Evolutionary conservation across 2,888 invertebrate species (phyloP), one percentile per base, ranked within the genome.

Genomic region (Drosophila meridiana): DNA sequence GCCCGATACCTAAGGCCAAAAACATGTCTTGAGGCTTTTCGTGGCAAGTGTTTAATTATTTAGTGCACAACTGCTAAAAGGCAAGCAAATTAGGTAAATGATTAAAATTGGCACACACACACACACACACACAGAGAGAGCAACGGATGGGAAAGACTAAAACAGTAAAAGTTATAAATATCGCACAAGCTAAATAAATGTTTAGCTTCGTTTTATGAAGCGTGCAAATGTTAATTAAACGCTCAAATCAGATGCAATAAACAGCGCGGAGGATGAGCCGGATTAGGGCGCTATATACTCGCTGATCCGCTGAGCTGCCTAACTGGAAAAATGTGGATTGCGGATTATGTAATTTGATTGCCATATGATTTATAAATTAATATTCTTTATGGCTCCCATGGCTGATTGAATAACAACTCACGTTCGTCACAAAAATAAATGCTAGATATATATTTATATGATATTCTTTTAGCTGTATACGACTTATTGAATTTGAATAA

Each of bases 61-160:
- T 85, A 85, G 86, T 86, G 73, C 69, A 47, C 30, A 62, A 52
- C 43, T 76, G 86, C 73, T 85, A 80, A 80, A 55, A 62, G 63
- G 48, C 32, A 52, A 61, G 55, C 69, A 64, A 85, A 78, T 75
- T 36, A 20, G 34, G 50, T 47, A 53, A 78, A 62, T 52, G 55
- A 48, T 63, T 58, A 61, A 72, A 65, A 62, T 71, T 66, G 66
- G 72, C 66, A 62, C 48, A 48, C 58, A 56, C 30, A 14, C 20
- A 20, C 20, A 20, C 20, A 48, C 58, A 56, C 30, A 14, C 20
- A 20, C 20, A 20, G n/a, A n/a, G n/a, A n/a, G 38, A 26, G 34
- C 9, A 43, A 13, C 60, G 13, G 30, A 58, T 47, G 11, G 50
- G 47, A 47, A 58, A 60, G 53, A 42, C 42, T 65, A 30, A 63